A percentile compares a stretch with the other conserved stretches of the same genome.
Conservation (phyloP, 2,113 vertebrate genomes). For the Euleptes europaea region DNA sequence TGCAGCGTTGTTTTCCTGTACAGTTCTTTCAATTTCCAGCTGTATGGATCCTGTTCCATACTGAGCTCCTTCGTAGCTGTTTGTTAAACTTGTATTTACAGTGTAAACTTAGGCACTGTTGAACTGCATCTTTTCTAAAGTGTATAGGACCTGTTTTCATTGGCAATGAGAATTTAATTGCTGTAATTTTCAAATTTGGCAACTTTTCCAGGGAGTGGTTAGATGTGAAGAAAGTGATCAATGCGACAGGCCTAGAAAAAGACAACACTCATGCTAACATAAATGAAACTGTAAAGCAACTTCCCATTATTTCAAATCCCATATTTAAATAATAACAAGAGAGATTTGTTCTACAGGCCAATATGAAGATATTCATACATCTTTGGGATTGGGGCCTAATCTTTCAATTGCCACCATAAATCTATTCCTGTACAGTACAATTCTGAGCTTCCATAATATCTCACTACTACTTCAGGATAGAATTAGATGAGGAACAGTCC, state of each 20-base stretch:
- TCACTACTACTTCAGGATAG: neutral
- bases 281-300: conserved; percentile 43
- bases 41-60: conserved; percentile 41
- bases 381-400: neutral
- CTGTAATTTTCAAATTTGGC: conserved; percentile 61
- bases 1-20: conserved; percentile 7
- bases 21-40: conserved; percentile 41
- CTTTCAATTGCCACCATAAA: neutral
- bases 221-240: conserved; percentile 39
- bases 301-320: conserved; percentile 33
- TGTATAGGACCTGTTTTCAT: conserved; percentile 38
- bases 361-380: neutral
- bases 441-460: neutral
- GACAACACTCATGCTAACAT: neutral
- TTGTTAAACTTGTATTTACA: conserved; percentile 53
- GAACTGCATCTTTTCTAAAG: conserved; percentile 52
- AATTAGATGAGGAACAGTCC: neutral
- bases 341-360: neutral
- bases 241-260: conserved; percentile 23
- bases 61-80: conserved; percentile 54
- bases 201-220: conserved; percentile 50
- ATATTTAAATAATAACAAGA: conserved; percentile 23
- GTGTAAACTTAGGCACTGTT: conserved; percentile 55
- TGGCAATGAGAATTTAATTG: conserved; percentile 63
- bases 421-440: neutral